Conservation (phyloP, 2,888 invertebrate species). For the Phalangium opilio region DNA sequence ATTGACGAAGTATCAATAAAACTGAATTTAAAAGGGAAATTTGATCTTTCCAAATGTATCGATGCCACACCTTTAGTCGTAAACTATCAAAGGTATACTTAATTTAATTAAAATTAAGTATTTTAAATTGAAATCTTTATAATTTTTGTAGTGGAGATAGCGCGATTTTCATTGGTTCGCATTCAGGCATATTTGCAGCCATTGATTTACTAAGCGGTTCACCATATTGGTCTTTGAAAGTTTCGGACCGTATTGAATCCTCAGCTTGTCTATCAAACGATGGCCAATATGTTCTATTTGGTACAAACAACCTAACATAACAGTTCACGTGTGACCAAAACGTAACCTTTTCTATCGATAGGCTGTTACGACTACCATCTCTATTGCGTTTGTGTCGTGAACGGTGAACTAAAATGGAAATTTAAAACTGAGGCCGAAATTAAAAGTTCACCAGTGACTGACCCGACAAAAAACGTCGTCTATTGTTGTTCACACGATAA, state of each 20-base stretch:
- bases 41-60: slow-evolving; percentile 59
- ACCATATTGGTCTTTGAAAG: slow-evolving; percentile 28
- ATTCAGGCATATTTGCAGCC: slow-evolving; percentile 52
- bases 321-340: too few species aligned
- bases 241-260: slow-evolving; percentile 59
- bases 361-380: slow-evolving; percentile 57
- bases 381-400: slow-evolving; percentile 44
- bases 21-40: slow-evolving; percentile 35
- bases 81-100: too few species aligned
- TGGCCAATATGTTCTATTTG: slow-evolving; percentile 44
- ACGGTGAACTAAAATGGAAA: slow-evolving; percentile 44
- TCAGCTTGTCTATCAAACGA: slow-evolving; percentile 32
- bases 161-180: slow-evolving; percentile 44
- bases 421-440: slow-evolving; percentile 45
- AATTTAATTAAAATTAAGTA: too few species aligned
- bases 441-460: slow-evolving; percentile 43
- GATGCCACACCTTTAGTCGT: slow-evolving; percentile 51
- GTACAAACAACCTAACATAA: slow-evolving; percentile 32
- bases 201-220: slow-evolving; percentile 41
- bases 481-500: slow-evolving; percentile 59
- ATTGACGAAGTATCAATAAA: too few species aligned
- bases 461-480: slow-evolving; percentile 34
- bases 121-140: too few species aligned
- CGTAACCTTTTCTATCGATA: slow-evolving; percentile 19
- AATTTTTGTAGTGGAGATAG: too few species aligned